Evolutionary conservation across 1,140 invertebrate species (phyloP).

Genomic region (Belonocnema kinseyi): DNA sequence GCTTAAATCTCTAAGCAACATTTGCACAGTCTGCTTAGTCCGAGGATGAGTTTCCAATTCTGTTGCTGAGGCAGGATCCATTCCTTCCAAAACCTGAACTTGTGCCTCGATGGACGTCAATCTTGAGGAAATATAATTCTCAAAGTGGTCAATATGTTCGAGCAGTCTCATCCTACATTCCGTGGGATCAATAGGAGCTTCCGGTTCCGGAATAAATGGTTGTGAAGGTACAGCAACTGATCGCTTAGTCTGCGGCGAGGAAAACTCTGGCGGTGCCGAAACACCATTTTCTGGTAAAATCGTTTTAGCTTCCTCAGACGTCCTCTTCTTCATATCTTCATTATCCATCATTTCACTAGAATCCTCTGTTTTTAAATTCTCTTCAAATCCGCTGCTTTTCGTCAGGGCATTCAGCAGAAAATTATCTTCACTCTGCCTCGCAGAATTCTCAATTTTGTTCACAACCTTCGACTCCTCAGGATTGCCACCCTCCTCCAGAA

Average conservation of each 20-base stretch:
- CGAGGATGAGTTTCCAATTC: constrained; percentile 68
- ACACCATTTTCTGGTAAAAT: background rate
- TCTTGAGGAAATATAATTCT: constrained; percentile 82
- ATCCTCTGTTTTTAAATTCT: background rate
- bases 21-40: constrained; percentile 77
- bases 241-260: constrained; percentile 25
- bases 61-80: constrained; percentile 65
- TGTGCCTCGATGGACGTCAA: constrained; percentile 87
- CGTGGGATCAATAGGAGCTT: constrained; percentile 86
- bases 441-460: constrained; percentile 57
- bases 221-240: constrained; percentile 56
- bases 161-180: constrained; percentile 87
- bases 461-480: constrained; percentile 60
- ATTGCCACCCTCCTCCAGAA: constrained; percentile 71
- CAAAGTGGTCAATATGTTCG: constrained; percentile 85
- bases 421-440: constrained; percentile 51
- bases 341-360: background rate
- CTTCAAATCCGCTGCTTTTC: constrained; percentile 46
- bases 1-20: constrained; percentile 77
- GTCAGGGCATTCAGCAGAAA: constrained; percentile 65
- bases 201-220: constrained; percentile 81
- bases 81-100: constrained; percentile 76
- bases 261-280: background rate
- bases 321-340: background rate
- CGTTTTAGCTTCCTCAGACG: constrained; percentile 7